These are phyloP conservation scores for Lepisosteus oculatus DNA, from an alignment of 2,113 vertebrate species.

Conservation along the genomic window DNA sequence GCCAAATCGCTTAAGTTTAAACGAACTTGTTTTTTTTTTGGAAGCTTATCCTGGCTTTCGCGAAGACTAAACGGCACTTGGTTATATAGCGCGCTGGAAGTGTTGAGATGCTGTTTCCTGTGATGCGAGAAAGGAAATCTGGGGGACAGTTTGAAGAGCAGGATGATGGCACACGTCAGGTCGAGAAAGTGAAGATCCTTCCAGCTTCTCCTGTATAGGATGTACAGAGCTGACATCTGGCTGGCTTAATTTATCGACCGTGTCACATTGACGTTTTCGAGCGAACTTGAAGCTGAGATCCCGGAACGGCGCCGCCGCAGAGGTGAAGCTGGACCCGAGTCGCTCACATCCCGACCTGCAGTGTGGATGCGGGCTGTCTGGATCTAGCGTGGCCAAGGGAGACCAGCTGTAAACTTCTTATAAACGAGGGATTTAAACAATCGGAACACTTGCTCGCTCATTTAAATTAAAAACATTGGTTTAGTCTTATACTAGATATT, in stretches of 20 bases:
- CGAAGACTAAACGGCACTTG: too few relatives aligned
- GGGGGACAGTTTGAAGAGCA: background rate
- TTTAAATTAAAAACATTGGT: too few relatives aligned
- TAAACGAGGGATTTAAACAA: too few relatives aligned
- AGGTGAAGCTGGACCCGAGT: background rate
- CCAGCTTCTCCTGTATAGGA: background rate
- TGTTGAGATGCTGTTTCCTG: background rate
- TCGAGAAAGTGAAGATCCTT: background rate
- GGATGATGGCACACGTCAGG: background rate
- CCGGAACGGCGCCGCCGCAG: background rate
- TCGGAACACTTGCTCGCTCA: too few relatives aligned
- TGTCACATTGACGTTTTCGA: background rate
- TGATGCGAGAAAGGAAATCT: background rate
- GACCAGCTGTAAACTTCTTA: too few relatives aligned
- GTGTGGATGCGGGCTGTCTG: too few relatives aligned
- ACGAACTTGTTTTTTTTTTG: slow-evolving; percentile 9
- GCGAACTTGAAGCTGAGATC: too few relatives aligned
- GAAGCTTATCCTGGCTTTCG: background rate
- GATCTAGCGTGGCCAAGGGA: too few relatives aligned
- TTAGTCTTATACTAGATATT: background rate
- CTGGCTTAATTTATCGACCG: background rate
- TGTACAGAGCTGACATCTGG: background rate
- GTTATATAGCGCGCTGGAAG: background rate
- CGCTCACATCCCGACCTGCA: background rate
- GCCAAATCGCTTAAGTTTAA: too few relatives aligned